These are phyloP conservation scores for Frankliniella intonsa DNA, from an alignment of 2,888 invertebrate species.

Conservation along the genomic window DNA sequence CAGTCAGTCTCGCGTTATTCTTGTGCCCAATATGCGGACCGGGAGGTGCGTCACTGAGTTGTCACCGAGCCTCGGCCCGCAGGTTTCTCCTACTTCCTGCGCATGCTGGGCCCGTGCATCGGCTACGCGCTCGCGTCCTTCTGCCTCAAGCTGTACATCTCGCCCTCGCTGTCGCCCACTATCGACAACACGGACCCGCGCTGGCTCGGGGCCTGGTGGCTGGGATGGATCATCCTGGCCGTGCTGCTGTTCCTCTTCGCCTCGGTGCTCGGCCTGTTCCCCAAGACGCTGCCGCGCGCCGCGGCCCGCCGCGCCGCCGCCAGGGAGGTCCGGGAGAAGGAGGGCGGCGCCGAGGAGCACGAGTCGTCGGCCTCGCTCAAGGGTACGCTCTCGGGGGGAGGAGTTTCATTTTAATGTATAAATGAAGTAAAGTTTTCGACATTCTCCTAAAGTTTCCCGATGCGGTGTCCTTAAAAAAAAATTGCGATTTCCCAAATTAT, in stretches of 20 bases:
- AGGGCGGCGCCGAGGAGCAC: conserved; percentile 37
- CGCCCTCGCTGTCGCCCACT: conserved; percentile 59
- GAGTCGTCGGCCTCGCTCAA: conserved; percentile 38
- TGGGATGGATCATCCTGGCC: conserved; percentile 65
- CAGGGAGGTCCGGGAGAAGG: conserved; percentile 43
- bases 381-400: neutral
- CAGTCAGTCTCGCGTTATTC: conserved; percentile 53
- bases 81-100: conserved; percentile 62
- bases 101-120: conserved; percentile 65
- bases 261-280: conserved; percentile 61
- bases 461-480: too few relatives aligned
- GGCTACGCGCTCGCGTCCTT: conserved; percentile 63
- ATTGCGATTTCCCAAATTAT: too few relatives aligned
- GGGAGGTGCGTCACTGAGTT: neutral
- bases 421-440: too few relatives aligned
- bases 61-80: conserved; percentile 36
- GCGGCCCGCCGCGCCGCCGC: conserved; percentile 53
- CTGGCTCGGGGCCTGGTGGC: conserved; percentile 82
- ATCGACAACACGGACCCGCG: conserved; percentile 64
- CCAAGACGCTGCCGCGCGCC: conserved; percentile 62
- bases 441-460: too few relatives aligned
- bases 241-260: conserved; percentile 56
- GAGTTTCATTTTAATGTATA: too few relatives aligned
- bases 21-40: too few relatives aligned
- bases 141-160: conserved; percentile 61